Base-by-base conservation (phyloP, 2,113 vertebrate species). In the Callocephalon fimbriatum region DNA sequence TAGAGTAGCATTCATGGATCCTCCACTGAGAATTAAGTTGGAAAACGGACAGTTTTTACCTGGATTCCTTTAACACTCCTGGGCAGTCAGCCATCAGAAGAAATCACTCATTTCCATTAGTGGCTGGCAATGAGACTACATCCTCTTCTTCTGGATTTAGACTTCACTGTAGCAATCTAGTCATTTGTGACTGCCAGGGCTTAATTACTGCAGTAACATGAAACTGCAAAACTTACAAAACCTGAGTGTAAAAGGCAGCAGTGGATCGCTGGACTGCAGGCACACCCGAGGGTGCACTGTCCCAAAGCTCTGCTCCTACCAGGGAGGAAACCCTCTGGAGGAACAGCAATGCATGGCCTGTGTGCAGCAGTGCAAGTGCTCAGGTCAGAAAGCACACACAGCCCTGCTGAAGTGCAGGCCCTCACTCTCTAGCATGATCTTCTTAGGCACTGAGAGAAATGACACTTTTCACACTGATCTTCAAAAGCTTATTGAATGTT, bases 41-140 rank as follows among this genome's bases (percentile, higher is more conserved):
- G 93, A 93, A 96, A 94, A 89, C 40, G 73, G 23, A 65, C 87
- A 53, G 26, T 35, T 95, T 94, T 89, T 96, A 97, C 95, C 95
- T 96, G 89, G 84, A 96, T 91, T 94, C 77, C 40, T 85, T 77
- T 85, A 44, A 40, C 32, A 44, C 25, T 84, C 65, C 91, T 37
- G 84, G 95, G 96, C 95, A 96, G 89, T 89, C 93, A 94, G 96
- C 95, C 96, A 96, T 9, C 14, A 84, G 73, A 89, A 96, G 29
- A 96, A 91, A 94, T 95, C 96, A 82, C 89, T 97, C 89, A 93
- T 95, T 97, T 96, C 95, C 96, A 97, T 97, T 96, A 97, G 94
- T n/a, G 68, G 56, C 47, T 97, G 96, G 96, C 96, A 96, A 74
- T 31, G 45, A 89, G 73, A 87, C 84, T 44, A 70, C 83, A 94